Percentiles rank a stretch among this genome's conserved stretches.
Conservation (phyloP, 2,888 invertebrate genomes). For the Stenodera caucasica region DNA sequence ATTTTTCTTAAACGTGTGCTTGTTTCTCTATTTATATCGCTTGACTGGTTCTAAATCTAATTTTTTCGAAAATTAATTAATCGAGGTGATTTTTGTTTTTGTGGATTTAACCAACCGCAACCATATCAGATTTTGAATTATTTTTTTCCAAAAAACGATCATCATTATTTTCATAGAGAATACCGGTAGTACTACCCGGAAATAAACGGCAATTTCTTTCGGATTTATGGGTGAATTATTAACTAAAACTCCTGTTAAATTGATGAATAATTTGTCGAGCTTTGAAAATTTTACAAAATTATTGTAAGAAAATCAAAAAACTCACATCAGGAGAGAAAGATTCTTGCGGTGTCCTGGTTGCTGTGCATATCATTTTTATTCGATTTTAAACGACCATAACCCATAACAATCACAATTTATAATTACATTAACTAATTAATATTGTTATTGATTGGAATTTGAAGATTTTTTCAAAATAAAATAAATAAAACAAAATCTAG, state of each 20-base stretch:
- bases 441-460: constrained; percentile 27
- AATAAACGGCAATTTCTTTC: background rate
- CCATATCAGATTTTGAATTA: constrained; percentile 4
- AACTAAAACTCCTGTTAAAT: background rate
- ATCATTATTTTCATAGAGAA: background rate
- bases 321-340: constrained; percentile 44
- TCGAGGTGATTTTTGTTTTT: constrained; percentile 4
- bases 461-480: constrained; percentile 34
- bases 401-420: constrained; percentile 33
- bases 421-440: constrained; percentile 35
- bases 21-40: constrained; percentile 12
- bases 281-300: constrained; percentile 1
- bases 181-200: background rate
- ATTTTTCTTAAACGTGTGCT: background rate
- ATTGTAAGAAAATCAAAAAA: constrained; percentile 22
- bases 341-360: constrained; percentile 39
- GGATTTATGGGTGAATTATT: background rate
- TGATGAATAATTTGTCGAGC: background rate
- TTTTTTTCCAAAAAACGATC: background rate
- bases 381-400: constrained; percentile 18
- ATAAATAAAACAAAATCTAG: constrained; percentile 40
- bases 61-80: constrained; percentile 23
- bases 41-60: constrained; percentile 23
- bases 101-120: constrained; percentile 19
- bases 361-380: constrained; percentile 36